A percentile compares a stretch with the other conserved stretches of the same genome.
Evolutionary conservation across 1,140 invertebrate species (phyloP).

Genomic region (Ctenoplectra terminalis): DNA sequence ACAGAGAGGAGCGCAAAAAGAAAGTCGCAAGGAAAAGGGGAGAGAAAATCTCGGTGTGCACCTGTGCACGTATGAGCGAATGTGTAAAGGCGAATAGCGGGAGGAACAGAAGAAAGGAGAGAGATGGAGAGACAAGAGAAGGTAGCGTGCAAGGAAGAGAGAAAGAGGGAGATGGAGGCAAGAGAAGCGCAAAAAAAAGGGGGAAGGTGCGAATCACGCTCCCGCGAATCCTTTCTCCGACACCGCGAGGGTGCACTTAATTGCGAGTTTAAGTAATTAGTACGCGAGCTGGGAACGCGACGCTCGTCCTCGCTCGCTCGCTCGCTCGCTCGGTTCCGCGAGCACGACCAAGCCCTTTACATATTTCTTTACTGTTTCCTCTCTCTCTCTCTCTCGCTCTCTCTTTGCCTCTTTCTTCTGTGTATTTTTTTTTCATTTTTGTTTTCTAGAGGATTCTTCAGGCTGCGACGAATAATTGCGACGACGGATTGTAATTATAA

Average conservation of each 20-base stretch:
- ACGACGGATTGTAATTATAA: slow-evolving; percentile 50
- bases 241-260: slow-evolving; percentile 68
- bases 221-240: slow-evolving; percentile 73
- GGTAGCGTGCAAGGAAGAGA: slow-evolving; percentile 66
- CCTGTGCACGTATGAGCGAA: slow-evolving; percentile 54
- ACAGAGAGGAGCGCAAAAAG: not conserved
- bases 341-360: slow-evolving; percentile 39
- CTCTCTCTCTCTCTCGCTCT: slow-evolving; percentile 4
- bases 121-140: slow-evolving; percentile 16
- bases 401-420: not conserved
- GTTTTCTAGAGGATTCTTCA: slow-evolving; percentile 50
- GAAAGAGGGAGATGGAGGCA: slow-evolving; percentile 5
- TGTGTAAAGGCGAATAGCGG: slow-evolving; percentile 58
- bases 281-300: slow-evolving; percentile 65
- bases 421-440: not conserved
- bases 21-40: slow-evolving; percentile 28
- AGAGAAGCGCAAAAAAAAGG: slow-evolving; percentile 57
- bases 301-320: slow-evolving; percentile 56
- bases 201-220: slow-evolving; percentile 77
- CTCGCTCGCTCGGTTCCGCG: slow-evolving; percentile 45
- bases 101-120: slow-evolving; percentile 32
- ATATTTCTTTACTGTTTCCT: slow-evolving; percentile 10
- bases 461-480: slow-evolving; percentile 44
- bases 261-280: slow-evolving; percentile 76
- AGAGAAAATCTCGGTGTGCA: slow-evolving; percentile 30